phyloP scores from a whole-genome alignment of 2,113 vertebrate genomes.

The Callaeas wilsoni region DNA sequence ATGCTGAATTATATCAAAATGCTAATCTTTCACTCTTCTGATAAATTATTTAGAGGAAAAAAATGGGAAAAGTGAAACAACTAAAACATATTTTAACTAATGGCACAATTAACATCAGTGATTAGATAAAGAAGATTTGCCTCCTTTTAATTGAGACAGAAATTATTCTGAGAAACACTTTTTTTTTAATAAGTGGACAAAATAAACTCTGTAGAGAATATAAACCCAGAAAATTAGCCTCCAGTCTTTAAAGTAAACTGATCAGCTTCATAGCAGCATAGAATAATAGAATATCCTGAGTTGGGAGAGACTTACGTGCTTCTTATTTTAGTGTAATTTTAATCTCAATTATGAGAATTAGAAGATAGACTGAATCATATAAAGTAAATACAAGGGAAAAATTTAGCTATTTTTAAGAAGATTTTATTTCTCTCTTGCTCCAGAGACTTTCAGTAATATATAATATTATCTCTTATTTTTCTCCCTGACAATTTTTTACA shows the following conservation, averaged over 20 bases:
- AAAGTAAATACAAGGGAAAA: background rate
- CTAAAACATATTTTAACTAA: background rate
- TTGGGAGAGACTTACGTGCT: background rate
- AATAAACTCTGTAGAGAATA: background rate
- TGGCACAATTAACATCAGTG: background rate
- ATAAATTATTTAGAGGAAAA: background rate
- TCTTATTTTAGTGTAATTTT: background rate
- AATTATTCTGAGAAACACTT: background rate
- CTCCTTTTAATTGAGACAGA: background rate
- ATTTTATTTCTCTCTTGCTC: background rate
- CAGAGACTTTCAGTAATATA: background rate
- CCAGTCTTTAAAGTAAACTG: background rate
- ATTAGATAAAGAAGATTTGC: background rate
- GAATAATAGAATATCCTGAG: too few species aligned
- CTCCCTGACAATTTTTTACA: background rate
- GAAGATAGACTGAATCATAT: background rate
- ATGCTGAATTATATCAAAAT: background rate
- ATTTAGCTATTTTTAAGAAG: background rate
- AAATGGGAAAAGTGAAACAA: background rate
- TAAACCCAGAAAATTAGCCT: background rate
- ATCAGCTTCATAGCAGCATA: background rate
- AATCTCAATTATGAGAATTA: background rate
- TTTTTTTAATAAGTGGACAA: background rate
- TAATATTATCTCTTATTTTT: background rate
- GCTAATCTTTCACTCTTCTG: background rate